Percentiles rank a stretch among this genome's conserved stretches.
phyloP scores from a whole-genome alignment of 2,888 invertebrate genomes.

The Nymphalis polychloros region DNA sequence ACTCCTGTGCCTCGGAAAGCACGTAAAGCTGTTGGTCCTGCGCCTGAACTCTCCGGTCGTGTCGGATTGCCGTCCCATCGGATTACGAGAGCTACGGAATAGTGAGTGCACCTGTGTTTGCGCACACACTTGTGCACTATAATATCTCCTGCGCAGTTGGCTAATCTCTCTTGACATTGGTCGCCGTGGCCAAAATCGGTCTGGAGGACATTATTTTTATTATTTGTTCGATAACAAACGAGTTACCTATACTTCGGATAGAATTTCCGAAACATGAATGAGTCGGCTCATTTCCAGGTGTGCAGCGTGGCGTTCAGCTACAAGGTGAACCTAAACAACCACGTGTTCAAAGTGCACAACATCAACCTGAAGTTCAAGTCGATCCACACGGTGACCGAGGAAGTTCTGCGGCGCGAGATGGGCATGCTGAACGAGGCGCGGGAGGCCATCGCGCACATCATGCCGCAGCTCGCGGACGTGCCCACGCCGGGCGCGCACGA shows the following conservation, averaged over 20 bases:
- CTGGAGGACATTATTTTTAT: no score
- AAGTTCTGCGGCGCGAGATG: conserved; percentile 67
- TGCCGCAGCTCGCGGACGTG: conserved; percentile 62
- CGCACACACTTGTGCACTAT: no score
- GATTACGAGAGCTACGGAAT: no score
- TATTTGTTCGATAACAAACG: no score
- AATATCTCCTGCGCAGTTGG: no score
- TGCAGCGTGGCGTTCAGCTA: conserved; percentile 79
- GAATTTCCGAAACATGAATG: neutral
- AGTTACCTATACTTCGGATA: neutral
- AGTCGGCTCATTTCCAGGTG: conserved; percentile 54
- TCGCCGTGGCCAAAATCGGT: no score
- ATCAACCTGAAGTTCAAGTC: conserved; percentile 78
- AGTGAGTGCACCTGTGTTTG: no score
- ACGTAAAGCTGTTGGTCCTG: no score
- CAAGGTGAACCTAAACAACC: conserved; percentile 78
- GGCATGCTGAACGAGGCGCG: conserved; percentile 62
- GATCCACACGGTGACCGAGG: conserved; percentile 75
- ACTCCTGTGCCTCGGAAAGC: no score
- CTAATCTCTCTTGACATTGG: no score
- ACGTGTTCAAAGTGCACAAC: conserved; percentile 74
- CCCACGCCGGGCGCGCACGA: conserved; percentile 67
- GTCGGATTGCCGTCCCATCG: no score
- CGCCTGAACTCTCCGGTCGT: no score
- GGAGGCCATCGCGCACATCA: conserved; percentile 64